Base-by-base conservation (phyloP, 2,888 invertebrate genomes). In the Drosophila lacicola region DNA sequence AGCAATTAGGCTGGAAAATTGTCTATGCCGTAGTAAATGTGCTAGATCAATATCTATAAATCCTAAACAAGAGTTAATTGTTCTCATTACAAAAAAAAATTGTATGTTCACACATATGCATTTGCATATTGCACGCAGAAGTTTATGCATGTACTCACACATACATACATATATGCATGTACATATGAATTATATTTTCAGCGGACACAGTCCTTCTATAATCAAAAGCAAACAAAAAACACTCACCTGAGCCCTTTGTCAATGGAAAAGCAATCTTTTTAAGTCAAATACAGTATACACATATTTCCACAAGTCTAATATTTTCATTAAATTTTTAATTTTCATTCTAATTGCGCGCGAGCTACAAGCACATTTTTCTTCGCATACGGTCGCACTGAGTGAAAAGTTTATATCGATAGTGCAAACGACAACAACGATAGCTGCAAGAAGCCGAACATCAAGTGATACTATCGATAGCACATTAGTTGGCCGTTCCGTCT, bases 401-500 rank as follows among this genome's bases (percentile, higher is more conserved):
- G 1, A 41, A 0, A 1, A 4, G 9, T 5, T 6, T 3, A 13
- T n/a, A 41, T 14, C 36, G 46, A 29, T 33, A 49, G 10, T 1
- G 3, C 9, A 13, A 34, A 1, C 1, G 0, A 4, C 4, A 8
- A 14, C n/a, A 44, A 49, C 47, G 44, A 47, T 11, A 37, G 13
- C 4, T 6, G n/a, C 17, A 6, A 6, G 4, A 3, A 3, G 8
- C 0, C 6, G 11, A 17, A 14, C 9, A 10, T 1, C 9, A 5
- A 56, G 25, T 49, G 57, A 36, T 45, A 34, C 10, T 39, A 51
- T 62, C 74, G 74, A 50, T 57, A 54, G 10, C n/a, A 9, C 0
- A 0, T 19, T 14, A 54, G 58, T 19, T 17, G 9, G 45, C 11
- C n/a, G 69, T 70, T 14, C 13, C 72, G 54, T 57, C 77, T 42